A percentile compares a stretch with the other conserved stretches of the same genome.
phyloP scores from a whole-genome alignment of 1,140 invertebrate genomes.

The Platyscapa corneri region DNA sequence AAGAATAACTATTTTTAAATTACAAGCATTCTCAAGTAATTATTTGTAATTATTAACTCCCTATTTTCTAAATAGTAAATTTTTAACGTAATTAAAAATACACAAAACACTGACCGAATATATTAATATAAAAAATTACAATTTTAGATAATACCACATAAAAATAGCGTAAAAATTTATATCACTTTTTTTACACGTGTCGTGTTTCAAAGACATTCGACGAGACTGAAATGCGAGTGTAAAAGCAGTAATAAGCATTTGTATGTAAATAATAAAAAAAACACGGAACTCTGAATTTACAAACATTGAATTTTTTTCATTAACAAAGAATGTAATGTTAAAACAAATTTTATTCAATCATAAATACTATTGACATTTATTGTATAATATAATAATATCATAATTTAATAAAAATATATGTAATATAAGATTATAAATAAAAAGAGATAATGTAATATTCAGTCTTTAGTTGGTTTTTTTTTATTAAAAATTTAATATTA shows the following conservation, averaged over 20 bases:
- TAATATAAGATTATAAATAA: no score
- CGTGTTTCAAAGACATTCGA: background rate
- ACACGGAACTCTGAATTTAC: background rate
- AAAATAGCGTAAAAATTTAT: background rate
- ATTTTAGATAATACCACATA: background rate
- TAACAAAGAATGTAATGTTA: background rate
- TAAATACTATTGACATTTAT: no score
- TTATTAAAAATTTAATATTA: no score
- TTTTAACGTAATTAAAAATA: background rate
- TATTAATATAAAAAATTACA: background rate
- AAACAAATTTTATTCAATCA: background rate
- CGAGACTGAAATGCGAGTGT: background rate
- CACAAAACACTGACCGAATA: background rate
- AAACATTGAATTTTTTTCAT: background rate
- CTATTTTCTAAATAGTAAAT: no score
- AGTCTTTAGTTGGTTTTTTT: no score
- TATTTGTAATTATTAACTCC: no score
- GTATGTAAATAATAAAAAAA: slow-evolving; percentile 8
- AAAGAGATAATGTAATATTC: no score
- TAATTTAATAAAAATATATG: no score
- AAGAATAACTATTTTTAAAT: no score
- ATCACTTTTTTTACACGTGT: background rate
- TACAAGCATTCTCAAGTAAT: no score
- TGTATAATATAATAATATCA: no score
- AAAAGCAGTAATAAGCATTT: background rate